Base-by-base conservation (phyloP, 2,797 vertebrate species). In the Phrynocephalus vlangalii region DNA sequence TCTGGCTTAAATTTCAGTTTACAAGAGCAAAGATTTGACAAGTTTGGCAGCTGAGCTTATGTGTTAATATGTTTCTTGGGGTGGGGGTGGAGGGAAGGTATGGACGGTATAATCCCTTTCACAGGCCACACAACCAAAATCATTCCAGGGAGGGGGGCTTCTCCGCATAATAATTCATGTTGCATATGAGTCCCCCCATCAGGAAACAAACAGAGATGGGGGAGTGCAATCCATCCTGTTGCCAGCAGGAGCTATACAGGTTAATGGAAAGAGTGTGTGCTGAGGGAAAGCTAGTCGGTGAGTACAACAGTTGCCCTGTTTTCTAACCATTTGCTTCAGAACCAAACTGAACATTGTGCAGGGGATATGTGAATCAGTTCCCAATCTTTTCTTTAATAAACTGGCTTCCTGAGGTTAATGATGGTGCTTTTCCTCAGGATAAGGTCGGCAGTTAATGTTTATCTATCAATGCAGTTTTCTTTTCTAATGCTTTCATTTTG, bases 51-150 rank as follows among this genome's bases (percentile, higher is more conserved):
- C 82, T 85, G 78, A 93, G 90, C 56, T 84, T 68, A 87, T 84
- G 68, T 94, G 94, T 28, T 86, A 94, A 93, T 91, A 90, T 90
- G 92, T 93, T 85, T 95, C 94, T 92, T 13, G 52, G 52, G 91
- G 26, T 71, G 87, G 77, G 63, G 87, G 92, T 90, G 93, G 89
- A 89, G 52, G 70, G 75, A 94, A 92, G 88, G 84, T 85, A 87
- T 91, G 93, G 90, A 93, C 95, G 87, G 90, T 91, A 93, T 93
- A 91, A 95, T 94, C 93, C 95, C 95, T 96, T 95, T 92, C 92
- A 90, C 93, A 96, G 95, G 92, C 94, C 95, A 94, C 93, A 95
- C 75, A 91, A 95, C 84, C 94, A 85, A 94, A 94, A 91, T 56
- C 9, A 94, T 91, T 88, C 60, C 85, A 86, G 91, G 91, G 91